phyloP scores from a whole-genome alignment of 23 tunicate species.

The Halocynthia roretzi region DNA sequence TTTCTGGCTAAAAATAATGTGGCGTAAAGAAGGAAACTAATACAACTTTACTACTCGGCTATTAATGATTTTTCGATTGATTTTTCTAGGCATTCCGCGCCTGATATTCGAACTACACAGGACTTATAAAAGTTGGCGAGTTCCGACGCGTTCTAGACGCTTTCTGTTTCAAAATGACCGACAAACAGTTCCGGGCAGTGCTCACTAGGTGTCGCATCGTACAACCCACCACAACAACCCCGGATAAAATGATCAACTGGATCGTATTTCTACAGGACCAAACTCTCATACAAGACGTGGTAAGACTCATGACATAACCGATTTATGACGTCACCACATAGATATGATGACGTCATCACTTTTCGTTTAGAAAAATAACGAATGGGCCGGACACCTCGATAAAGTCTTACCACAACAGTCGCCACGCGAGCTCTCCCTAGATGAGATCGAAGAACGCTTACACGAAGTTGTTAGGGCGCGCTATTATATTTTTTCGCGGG shows the following conservation, averaged over 20 bases:
- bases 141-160: slow-evolving; percentile 80
- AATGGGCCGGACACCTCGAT: slow-evolving; percentile 80
- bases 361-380: slow-evolving; percentile 28
- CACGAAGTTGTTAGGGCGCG: slow-evolving; percentile 77
- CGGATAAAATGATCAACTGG: slow-evolving; percentile 76
- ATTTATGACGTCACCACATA: not conserved
- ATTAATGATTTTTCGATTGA: too few relatives aligned
- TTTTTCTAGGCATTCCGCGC: slow-evolving; percentile 68
- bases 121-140: slow-evolving; percentile 58
- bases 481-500: slow-evolving; percentile 29
- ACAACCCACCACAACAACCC: slow-evolving; percentile 25
- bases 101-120: slow-evolving; percentile 76
- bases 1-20: too few relatives aligned
- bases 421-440: slow-evolving; percentile 33
- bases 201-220: slow-evolving; percentile 50
- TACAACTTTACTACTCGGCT: too few relatives aligned
- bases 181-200: slow-evolving; percentile 74
- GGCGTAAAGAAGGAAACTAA: too few relatives aligned
- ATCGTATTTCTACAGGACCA: slow-evolving; percentile 74
- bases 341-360: not conserved
- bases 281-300: slow-evolving; percentile 58
- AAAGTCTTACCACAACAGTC: slow-evolving; percentile 52
- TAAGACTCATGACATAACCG: slow-evolving; percentile 6
- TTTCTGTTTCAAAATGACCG: slow-evolving; percentile 70
- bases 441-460: slow-evolving; percentile 61